A percentile compares a stretch with the other conserved stretches of the same genome.
phyloP scores from a whole-genome alignment of 1,140 invertebrate genomes.

The Microplitis demolitor region DNA sequence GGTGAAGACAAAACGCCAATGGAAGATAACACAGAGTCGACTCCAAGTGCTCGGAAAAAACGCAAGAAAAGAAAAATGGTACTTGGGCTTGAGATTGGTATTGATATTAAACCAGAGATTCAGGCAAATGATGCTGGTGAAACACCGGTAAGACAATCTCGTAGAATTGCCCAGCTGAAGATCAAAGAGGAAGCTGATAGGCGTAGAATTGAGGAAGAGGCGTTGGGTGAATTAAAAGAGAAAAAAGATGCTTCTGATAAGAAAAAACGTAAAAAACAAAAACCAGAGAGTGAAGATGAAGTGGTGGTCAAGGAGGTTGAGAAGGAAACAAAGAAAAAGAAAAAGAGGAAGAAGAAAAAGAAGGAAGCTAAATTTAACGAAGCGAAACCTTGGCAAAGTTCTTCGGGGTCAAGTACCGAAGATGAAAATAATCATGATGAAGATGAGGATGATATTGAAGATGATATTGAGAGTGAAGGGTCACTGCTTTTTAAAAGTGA shows the following conservation, averaged over 20 bases:
- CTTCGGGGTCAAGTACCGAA: constrained; percentile 68
- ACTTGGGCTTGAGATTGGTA: constrained; percentile 63
- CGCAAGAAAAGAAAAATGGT: constrained; percentile 59
- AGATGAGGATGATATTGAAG: constrained; percentile 67
- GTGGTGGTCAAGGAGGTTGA: constrained; percentile 46
- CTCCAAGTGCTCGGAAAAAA: constrained; percentile 31
- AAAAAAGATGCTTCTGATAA: constrained; percentile 60
- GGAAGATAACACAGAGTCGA: neutral
- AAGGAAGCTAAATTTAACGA: constrained; percentile 65
- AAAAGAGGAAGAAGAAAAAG: constrained; percentile 64
- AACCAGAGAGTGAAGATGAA: constrained; percentile 53
- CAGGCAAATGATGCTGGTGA: constrained; percentile 33
- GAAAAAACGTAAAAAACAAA: constrained; percentile 52
- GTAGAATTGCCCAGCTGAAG: constrained; percentile 82
- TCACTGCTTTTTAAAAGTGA: constrained; percentile 79
- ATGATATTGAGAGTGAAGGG: constrained; percentile 67
- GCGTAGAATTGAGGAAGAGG: constrained; percentile 73
- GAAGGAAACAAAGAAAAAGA: constrained; percentile 61
- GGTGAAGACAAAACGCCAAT: neutral
- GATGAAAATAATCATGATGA: constrained; percentile 68
- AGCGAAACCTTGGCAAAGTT: constrained; percentile 71
- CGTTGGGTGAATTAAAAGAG: constrained; percentile 67
- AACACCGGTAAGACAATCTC: constrained; percentile 73
- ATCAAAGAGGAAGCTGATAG: constrained; percentile 82
- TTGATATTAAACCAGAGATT: constrained; percentile 42